Evolutionary conservation across 2,888 invertebrate genomes (phyloP), one percentile per base, ranked within the genome.

Genomic region (Apodemia mormo): DNA sequence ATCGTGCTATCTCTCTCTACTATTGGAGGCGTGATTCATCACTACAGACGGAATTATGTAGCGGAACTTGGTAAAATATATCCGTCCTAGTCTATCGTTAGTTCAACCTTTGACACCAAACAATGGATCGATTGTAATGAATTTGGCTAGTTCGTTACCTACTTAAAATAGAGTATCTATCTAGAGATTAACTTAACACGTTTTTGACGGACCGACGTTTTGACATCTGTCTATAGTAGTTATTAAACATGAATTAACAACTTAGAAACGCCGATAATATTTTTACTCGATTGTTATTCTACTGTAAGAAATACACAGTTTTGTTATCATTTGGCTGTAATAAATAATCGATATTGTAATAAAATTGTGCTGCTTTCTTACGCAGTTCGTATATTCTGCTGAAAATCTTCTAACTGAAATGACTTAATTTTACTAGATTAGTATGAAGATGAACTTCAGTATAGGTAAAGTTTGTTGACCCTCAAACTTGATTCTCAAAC

Each of bases 21-120:
- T 85, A 81, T 82, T 81, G 89, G 86, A 89, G 91, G 91, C 90
- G 91, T 92, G 90, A 91, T 90, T 90, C 86, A 89, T 86, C 83
- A 87, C 88, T 90, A 86, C 86, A 81, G 85, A 82, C 82, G 80
- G 82, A 86, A 86, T 86, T 82, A 81, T 79, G 81, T 78, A 81
- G 86, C 84, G 86, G 79, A 84, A 82, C 85, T 76, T 82, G 79
- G 85, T 78, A 80, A 86, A 83, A 76, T 85, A 89, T 87, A 82
- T 79, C 86, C 81, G 87, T 92, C 92, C 86, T 83, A 82, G 85
- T 92, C 86, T 84, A 81, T 81, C 91, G 80, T 80, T 80, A 79
- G 76, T 79, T 77, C 87, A 90, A 92, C 92, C 90, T 90, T 87
- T 92, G 92, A 92, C 92, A 61, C 92, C 89, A 49, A 5, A 12